phyloP scores from a whole-genome alignment of 2,888 invertebrate genomes.

The Phaedon cochleariae region DNA sequence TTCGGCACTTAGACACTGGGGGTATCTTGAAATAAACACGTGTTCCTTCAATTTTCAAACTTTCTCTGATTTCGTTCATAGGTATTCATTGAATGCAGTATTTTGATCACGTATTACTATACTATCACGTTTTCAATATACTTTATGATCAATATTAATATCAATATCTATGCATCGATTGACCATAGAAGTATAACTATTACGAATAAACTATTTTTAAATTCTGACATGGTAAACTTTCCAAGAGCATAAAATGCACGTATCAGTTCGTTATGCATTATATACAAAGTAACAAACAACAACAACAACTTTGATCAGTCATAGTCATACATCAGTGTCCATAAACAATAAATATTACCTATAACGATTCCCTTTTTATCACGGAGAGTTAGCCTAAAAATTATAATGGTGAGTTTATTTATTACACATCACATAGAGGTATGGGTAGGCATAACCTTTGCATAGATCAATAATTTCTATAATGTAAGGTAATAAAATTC shows the following conservation, averaged over 20 bases:
- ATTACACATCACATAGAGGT: no score
- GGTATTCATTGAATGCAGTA: neutral
- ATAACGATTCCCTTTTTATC: neutral
- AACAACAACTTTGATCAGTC: neutral
- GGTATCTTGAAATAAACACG: no score
- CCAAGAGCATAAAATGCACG: constrained; percentile 31
- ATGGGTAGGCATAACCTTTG: no score
- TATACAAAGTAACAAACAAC: constrained; percentile 22
- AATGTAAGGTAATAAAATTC: no score
- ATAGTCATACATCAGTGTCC: neutral
- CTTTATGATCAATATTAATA: constrained; percentile 16
- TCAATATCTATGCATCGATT: neutral
- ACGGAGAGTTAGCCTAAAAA: constrained; percentile 1
- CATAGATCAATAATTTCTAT: no score
- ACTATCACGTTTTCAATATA: neutral
- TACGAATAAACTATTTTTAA: constrained; percentile 40
- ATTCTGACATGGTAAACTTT: constrained; percentile 35
- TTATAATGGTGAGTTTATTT: no score
- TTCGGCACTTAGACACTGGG: no score
- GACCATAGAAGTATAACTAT: constrained; percentile 30
- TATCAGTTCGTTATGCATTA: constrained; percentile 25
- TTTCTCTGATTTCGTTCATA: neutral
- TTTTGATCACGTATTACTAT: neutral
- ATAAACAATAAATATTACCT: neutral
- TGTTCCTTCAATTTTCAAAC: neutral